Evolutionary conservation across 2,113 vertebrate genomes (phyloP).

Genomic region (Callorhinus ursinus): DNA sequence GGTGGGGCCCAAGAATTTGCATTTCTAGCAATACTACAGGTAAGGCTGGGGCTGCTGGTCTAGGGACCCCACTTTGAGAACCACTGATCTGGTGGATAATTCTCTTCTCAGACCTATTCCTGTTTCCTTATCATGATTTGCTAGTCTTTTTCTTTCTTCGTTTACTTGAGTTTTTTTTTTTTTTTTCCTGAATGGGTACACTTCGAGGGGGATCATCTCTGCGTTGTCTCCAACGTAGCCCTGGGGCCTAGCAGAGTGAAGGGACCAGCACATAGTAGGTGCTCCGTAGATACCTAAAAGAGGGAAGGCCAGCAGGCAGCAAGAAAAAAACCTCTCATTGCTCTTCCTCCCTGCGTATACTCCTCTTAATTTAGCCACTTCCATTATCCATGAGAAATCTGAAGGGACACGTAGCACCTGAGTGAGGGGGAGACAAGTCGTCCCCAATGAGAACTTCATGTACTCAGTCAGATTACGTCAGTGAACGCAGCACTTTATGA

Average conservation of each 20-base stretch:
- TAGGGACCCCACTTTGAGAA: background rate
- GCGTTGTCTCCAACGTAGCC: background rate
- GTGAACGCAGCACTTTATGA: background rate
- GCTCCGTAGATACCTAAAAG: background rate
- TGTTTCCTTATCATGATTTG: background rate
- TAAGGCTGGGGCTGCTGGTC: background rate
- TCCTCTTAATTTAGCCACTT: background rate
- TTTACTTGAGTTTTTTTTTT: background rate
- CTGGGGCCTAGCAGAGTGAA: background rate
- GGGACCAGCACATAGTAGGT: background rate
- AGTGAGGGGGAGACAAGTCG: background rate
- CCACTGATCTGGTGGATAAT: background rate
- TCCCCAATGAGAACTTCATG: background rate
- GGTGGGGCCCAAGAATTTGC: too few species aligned
- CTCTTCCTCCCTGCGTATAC: rapidly evolving
- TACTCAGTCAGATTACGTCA: background rate
- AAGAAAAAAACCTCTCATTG: too few species aligned
- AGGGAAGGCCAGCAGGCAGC: background rate
- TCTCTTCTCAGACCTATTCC: background rate
- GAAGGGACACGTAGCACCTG: background rate
- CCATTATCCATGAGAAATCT: background rate
- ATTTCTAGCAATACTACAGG: background rate
- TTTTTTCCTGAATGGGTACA: background rate
- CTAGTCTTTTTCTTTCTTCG: background rate
- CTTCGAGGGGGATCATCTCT: background rate